Evolutionary conservation across 2,888 invertebrate species (phyloP).

Genomic region (Mythimna lalbum): DNA sequence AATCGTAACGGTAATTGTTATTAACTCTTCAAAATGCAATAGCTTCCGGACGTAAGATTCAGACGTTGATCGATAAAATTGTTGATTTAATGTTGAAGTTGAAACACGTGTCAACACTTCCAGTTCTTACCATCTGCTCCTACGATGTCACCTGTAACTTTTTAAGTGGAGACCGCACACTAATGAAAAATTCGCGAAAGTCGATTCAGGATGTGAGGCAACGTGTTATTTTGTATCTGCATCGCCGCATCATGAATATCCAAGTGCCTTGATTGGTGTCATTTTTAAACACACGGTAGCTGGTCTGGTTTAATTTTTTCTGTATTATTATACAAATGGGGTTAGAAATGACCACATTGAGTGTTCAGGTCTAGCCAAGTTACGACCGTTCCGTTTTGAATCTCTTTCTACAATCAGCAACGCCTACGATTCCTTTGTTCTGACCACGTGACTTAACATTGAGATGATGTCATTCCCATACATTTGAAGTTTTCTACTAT

Average conservation of each 20-base stretch:
- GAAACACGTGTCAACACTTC: conserved; percentile 70
- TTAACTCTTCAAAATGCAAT: conserved; percentile 62
- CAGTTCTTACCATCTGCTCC: conserved; percentile 70
- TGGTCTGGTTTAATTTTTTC: conserved; percentile 10
- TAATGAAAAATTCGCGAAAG: conserved; percentile 65
- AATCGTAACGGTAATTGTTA: conserved; percentile 71
- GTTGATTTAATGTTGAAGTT: conserved; percentile 61
- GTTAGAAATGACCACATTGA: too few species aligned
- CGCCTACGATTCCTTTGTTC: too few species aligned
- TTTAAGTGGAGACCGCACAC: conserved; percentile 59
- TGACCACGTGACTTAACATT: too few species aligned
- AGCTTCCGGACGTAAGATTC: conserved; percentile 46
- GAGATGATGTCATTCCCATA: too few species aligned
- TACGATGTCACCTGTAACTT: conserved; percentile 63
- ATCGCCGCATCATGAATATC: conserved; percentile 55
- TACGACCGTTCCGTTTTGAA: too few species aligned
- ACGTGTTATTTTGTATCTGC: conserved; percentile 56
- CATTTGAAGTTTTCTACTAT: too few species aligned
- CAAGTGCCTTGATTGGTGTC: conserved; percentile 46
- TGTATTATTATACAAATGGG: neutral
- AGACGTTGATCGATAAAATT: conserved; percentile 52
- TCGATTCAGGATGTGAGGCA: conserved; percentile 49
- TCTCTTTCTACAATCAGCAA: too few species aligned
- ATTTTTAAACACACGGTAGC: conserved; percentile 27
- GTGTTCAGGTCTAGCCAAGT: too few species aligned